A percentile compares a stretch with the other conserved stretches of the same genome.
Evolutionary conservation across 2,888 invertebrate genomes (phyloP).

Genomic region (Thera britannica): DNA sequence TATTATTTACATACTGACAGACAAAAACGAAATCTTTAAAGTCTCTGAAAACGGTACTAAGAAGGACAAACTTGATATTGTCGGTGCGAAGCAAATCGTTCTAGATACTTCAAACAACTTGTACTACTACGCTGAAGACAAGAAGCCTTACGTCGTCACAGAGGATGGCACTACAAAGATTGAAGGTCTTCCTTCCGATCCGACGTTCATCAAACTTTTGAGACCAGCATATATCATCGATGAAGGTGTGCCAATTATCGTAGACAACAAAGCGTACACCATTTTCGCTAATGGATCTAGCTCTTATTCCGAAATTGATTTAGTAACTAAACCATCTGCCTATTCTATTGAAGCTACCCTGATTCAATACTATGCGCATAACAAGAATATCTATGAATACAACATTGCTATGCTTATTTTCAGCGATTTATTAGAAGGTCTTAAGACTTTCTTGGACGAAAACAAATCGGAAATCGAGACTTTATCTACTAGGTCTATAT

Average conservation of each 20-base stretch:
- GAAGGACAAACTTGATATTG: conserved; percentile 56
- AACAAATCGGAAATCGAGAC: conserved; percentile 51
- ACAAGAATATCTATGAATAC: conserved; percentile 70
- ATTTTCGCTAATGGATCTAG: conserved; percentile 57
- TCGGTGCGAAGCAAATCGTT: conserved; percentile 60
- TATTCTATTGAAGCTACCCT: conserved; percentile 59
- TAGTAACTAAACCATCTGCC: conserved; percentile 58
- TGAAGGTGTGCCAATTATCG: conserved; percentile 51
- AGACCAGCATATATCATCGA: conserved; percentile 59
- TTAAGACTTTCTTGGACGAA: conserved; percentile 49
- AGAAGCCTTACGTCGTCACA: conserved; percentile 53
- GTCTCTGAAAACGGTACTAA: conserved; percentile 62
- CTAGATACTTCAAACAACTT: conserved; percentile 63
- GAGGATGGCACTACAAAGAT: conserved; percentile 54
- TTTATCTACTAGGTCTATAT: conserved; percentile 51
- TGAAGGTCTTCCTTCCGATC: conserved; percentile 57
- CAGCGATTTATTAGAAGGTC: conserved; percentile 40
- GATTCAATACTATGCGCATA: conserved; percentile 61
- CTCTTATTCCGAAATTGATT: conserved; percentile 46
- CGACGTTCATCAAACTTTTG: conserved; percentile 50
- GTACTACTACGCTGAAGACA: conserved; percentile 58
- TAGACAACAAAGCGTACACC: conserved; percentile 54
- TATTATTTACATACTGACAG: conserved; percentile 61
- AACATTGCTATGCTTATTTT: conserved; percentile 52
- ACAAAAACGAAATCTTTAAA: conserved; percentile 60